Evolutionary conservation across 2,888 invertebrate genomes (phyloP).

Genomic region (Argyresthia goedartella): DNA sequence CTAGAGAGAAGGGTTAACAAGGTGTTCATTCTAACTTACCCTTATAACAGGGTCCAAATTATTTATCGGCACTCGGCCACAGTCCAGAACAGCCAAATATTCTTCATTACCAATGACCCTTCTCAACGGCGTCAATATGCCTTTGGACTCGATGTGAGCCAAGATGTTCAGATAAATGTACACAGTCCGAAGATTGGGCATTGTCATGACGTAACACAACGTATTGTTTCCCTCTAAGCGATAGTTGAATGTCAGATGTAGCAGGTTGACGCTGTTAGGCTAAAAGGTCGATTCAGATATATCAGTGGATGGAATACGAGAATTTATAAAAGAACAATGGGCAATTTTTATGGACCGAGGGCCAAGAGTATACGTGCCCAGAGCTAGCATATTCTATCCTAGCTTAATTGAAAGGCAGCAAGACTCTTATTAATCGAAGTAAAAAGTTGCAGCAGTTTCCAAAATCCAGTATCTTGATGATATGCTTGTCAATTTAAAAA

Average conservation of each 20-base stretch:
- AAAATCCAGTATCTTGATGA: too few relatives aligned
- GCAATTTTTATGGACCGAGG: background rate
- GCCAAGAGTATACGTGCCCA: too few relatives aligned
- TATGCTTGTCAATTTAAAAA: too few relatives aligned
- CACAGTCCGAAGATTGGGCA: conserved; percentile 47
- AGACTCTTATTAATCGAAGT: too few relatives aligned
- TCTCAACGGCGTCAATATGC: conserved; percentile 41
- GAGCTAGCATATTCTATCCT: too few relatives aligned
- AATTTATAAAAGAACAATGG: background rate
- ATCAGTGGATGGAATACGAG: background rate
- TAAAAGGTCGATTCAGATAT: conserved; percentile 17
- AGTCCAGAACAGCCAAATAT: conserved; percentile 44
- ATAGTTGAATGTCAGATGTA: conserved; percentile 41
- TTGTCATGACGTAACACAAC: conserved; percentile 44
- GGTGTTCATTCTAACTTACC: conserved; percentile 24
- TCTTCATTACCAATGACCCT: conserved; percentile 22
- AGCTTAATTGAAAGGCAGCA: too few relatives aligned
- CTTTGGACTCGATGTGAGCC: conserved; percentile 33
- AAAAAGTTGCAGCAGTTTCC: too few relatives aligned
- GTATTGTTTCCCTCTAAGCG: conserved; percentile 32
- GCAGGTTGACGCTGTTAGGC: conserved; percentile 35
- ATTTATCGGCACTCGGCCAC: conserved; percentile 59
- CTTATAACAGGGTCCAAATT: conserved; percentile 60
- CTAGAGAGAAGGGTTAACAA: background rate
- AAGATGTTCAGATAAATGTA: conserved; percentile 35